Base-by-base conservation (phyloP, 1,140 invertebrate genomes). In the Andrena cerasifolii region DNA sequence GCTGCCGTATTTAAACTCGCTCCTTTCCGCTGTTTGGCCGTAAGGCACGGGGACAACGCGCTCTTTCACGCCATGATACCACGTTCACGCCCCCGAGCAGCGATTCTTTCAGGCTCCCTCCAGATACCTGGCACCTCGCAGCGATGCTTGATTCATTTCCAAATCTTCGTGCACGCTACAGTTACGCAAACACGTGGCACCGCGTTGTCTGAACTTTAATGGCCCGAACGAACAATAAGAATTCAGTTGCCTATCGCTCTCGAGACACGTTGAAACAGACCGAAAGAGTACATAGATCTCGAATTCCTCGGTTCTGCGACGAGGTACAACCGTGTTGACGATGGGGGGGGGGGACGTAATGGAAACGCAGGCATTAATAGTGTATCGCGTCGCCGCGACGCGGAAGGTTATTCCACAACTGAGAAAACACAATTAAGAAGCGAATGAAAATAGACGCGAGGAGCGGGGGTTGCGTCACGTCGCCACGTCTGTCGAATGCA, bases 1-100 rank as follows among this genome's bases (percentile, higher is more conserved):
- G 89, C 79, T 74, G 87, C 83, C 80, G 87, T 84, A 80, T 86
- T 89, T 89, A 90, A 90, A 89, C 82, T 79, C 84, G 81, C 78
- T 74, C 65, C 71, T 78, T 54, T 49, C 67, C 58, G n/a, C 36
- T 40, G 36, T 18, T 24, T 49, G 45, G 16, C 16, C 45, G 45
- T 63, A 65, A 67, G 56, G 47, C 33, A 75, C 66, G n/a, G 14
- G 47, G 76, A 62, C 36, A 66, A 74, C 72, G 62, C 16, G 62
- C 31, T 67, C 56, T 59, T 59, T 59, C 56, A 59, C 36, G 31
- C 6, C 31, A 8, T 8, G 56, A 36, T 8, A 2, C 56, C 33
- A 59, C 51, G 36, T 67, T 67, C 61, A 28, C 43, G 49, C n/a
- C 62, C 36, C 24, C 53, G 62, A 67, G 33, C 56, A 24, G 78